Conservation (phyloP, 1,140 invertebrate genomes). For the Drosophila auraria region DNA sequence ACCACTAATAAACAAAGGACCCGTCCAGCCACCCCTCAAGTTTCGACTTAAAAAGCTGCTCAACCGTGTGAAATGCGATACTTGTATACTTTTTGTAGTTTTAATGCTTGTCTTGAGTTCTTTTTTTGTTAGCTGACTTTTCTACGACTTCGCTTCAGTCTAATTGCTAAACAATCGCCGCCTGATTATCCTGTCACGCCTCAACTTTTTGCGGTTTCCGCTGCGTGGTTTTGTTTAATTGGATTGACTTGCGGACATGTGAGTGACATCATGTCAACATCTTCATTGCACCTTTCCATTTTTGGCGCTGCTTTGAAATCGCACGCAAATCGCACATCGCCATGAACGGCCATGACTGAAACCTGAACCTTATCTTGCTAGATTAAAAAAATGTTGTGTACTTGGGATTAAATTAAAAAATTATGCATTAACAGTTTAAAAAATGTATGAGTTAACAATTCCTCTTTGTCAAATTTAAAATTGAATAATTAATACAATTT, state of each 20-base stretch:
- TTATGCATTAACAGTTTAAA: not conserved
- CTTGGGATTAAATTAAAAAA: not conserved
- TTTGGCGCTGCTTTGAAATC: conserved; percentile 49
- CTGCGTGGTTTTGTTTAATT: conserved; percentile 60
- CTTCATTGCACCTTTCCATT: conserved; percentile 56
- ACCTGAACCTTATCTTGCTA: conserved; percentile 1
- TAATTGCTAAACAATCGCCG: conserved; percentile 80
- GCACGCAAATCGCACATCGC: conserved; percentile 33
- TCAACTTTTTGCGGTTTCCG: conserved; percentile 75
- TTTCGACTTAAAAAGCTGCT: conserved; percentile 69
- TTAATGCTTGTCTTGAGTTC: conserved; percentile 48
- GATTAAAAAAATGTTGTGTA: conserved; percentile 1
- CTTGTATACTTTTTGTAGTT: conserved; percentile 55
- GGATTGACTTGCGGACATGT: conserved; percentile 69
- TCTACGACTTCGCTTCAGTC: conserved; percentile 69
- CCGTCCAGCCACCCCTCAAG: conserved; percentile 61
- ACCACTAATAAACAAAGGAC: conserved; percentile 56
- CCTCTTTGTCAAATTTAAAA: not conserved
- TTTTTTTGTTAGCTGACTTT: conserved; percentile 56
- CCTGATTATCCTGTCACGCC: conserved; percentile 78
- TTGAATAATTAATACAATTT: not conserved
- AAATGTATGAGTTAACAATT: not conserved
- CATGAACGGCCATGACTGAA: conserved; percentile 66
- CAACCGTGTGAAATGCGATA: conserved; percentile 77
- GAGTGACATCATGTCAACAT: conserved; percentile 74